These are phyloP conservation scores for Orcinus orca DNA, from an alignment of 2,113 vertebrate genomes.

Conservation along the genomic window DNA sequence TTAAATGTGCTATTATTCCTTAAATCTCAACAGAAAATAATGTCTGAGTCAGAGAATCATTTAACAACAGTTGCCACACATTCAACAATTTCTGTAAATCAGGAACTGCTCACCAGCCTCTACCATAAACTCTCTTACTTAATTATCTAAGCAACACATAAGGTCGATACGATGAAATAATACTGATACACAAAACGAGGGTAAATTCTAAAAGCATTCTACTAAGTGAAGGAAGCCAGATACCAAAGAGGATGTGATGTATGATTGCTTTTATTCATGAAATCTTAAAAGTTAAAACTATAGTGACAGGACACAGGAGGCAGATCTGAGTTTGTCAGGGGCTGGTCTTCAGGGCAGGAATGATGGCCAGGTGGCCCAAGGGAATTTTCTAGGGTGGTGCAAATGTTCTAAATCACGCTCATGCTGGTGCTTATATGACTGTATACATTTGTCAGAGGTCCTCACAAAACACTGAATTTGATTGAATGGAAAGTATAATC, in stretches of 20 bases:
- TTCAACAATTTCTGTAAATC: background rate
- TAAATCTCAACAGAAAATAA: background rate
- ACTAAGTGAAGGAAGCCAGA: background rate
- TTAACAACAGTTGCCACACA: background rate
- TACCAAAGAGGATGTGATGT: background rate
- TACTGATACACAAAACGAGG: background rate
- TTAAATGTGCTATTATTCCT: background rate
- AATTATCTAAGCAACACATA: background rate
- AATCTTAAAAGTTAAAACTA: background rate
- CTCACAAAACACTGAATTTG: background rate
- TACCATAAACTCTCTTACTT: background rate
- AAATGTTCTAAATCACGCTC: background rate
- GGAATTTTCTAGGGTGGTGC: background rate
- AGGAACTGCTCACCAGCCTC: background rate
- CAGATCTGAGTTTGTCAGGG: background rate
- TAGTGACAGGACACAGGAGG: background rate
- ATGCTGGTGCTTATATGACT: background rate
- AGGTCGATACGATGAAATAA: background rate
- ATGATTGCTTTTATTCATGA: background rate
- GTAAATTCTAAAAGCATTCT: background rate
- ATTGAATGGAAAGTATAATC: background rate
- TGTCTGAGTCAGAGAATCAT: background rate
- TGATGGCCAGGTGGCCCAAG: background rate
- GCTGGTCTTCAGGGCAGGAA: fast-evolving
- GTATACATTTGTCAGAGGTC: background rate